These are phyloP conservation scores for Pseudonaja textilis DNA, from an alignment of 2,113 vertebrate species.

Conservation along the genomic window DNA sequence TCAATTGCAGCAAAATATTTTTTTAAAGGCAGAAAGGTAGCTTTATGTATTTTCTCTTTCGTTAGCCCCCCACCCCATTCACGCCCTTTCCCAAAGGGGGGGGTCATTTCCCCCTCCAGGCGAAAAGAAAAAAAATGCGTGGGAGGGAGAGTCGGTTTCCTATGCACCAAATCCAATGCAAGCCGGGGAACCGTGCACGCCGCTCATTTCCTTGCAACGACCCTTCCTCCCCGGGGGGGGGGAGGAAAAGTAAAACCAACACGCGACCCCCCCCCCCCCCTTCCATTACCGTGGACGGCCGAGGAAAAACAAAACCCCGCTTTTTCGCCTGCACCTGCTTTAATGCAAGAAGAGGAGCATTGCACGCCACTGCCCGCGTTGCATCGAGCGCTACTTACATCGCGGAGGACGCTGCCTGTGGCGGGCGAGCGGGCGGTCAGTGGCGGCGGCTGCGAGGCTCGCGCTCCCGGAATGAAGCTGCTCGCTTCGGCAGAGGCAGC, in stretches of 20 bases:
- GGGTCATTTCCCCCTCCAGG: conserved; percentile 18
- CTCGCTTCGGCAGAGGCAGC: conserved; percentile 33
- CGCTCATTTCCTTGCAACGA: neutral
- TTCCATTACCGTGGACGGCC: neutral
- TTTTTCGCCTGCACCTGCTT: neutral
- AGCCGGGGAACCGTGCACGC: neutral
- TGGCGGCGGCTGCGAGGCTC: conserved; percentile 30
- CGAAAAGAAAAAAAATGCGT: neutral
- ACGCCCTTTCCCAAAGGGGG: neutral
- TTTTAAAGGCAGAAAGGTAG: neutral
- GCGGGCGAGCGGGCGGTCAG: conserved; percentile 40
- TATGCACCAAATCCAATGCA: neutral
- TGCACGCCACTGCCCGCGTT: neutral
- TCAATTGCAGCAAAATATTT: neutral
- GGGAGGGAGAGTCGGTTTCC: neutral
- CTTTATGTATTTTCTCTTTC: neutral
- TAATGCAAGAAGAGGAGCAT: neutral
- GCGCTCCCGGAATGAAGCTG: conserved; percentile 51
- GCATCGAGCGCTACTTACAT: conserved; percentile 14
- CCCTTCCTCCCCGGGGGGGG: fast-evolving
- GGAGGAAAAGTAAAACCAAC: no score
- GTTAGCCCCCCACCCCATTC: neutral
- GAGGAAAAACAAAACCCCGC: no score
- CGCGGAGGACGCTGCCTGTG: conserved; percentile 25
- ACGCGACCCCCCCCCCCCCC: neutral